Evolutionary conservation across 2,888 invertebrate genomes (phyloP).

Genomic region (Oxystoma pomonae): DNA sequence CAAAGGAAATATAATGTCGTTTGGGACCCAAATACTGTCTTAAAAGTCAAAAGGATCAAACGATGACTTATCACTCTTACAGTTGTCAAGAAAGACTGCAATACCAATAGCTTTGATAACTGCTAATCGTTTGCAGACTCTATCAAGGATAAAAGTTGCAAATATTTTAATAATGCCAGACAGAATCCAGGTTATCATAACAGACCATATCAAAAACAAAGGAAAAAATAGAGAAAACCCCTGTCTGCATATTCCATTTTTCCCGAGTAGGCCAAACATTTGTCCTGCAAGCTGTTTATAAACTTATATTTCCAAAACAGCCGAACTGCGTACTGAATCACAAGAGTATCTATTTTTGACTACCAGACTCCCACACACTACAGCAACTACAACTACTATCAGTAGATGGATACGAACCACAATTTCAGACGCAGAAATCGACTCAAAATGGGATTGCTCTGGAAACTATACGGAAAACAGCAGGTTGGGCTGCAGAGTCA

Average conservation of each 20-base stretch:
- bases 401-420: conserved; percentile 25
- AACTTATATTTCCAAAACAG: background rate
- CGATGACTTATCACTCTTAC: background rate
- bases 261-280: background rate
- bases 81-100: background rate
- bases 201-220: background rate
- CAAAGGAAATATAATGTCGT: conserved; percentile 25
- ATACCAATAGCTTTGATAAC: background rate
- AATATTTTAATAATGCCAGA: background rate
- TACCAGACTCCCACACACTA: conserved; percentile 18
- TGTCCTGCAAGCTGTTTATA: background rate
- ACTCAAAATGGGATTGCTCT: conserved; percentile 23
- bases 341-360: conserved; percentile 5
- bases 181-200: background rate
- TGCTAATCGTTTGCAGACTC: background rate
- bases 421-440: no score
- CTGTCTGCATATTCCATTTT: background rate
- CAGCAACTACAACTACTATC: conserved; percentile 1
- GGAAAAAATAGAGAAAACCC: background rate
- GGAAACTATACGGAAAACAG: conserved; percentile 23
- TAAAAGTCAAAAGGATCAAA: background rate
- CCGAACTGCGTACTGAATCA: background rate
- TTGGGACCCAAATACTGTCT: conserved; percentile 23
- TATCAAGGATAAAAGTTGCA: background rate
- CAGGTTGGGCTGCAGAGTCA: conserved; percentile 27